These are phyloP conservation scores for Trachurus trachurus DNA, from an alignment of 2,797 vertebrate genomes.

Conservation along the genomic window DNA sequence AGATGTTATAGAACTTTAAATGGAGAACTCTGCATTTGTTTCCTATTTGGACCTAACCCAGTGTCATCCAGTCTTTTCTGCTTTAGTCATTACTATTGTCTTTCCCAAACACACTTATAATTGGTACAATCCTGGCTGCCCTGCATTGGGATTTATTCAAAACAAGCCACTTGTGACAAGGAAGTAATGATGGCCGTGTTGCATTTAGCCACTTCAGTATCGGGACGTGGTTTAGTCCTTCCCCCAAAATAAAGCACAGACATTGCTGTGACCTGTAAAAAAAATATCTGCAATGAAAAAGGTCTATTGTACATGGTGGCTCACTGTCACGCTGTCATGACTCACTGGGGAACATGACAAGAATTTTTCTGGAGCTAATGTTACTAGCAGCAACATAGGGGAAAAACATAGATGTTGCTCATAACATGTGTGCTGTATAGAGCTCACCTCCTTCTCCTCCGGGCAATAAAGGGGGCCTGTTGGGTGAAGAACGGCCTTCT, in stretches of 20 bases:
- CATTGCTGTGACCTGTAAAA: background rate
- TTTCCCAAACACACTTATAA: too few relatives aligned
- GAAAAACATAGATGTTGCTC: too few relatives aligned
- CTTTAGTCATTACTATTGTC: too few relatives aligned
- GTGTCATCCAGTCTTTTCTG: too few relatives aligned
- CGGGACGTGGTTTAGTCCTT: background rate
- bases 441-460: slow-evolving; percentile 96
- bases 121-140: background rate
- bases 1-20: background rate
- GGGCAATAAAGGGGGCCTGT: slow-evolving; percentile 98
- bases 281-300: background rate
- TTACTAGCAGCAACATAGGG: background rate
- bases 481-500: slow-evolving; percentile 98
- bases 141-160: background rate
- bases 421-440: too few relatives aligned
- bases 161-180: background rate
- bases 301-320: background rate
- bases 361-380: background rate
- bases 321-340: background rate
- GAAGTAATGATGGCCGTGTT: background rate
- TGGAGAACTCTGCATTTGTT: background rate
- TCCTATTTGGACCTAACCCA: too few relatives aligned
- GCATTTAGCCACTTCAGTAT: background rate
- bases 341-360: background rate
- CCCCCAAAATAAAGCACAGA: background rate